A percentile compares a stretch with the other conserved stretches of the same genome.
Evolutionary conservation across 1,140 invertebrate species (phyloP).

Genomic region (Trichomalopsis sarcophagae): DNA sequence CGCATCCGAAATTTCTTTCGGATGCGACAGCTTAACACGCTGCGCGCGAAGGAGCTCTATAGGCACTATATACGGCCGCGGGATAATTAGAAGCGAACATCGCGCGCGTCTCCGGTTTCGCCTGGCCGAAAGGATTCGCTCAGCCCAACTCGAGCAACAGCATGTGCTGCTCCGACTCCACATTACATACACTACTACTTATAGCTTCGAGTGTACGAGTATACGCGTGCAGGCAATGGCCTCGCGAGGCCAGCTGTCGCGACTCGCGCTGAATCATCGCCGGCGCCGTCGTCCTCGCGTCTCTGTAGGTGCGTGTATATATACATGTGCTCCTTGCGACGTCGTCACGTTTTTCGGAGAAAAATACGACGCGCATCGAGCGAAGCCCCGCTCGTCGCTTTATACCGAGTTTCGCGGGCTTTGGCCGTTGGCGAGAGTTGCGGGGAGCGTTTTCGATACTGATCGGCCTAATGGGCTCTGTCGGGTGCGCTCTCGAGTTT

Average conservation of each 20-base stretch:
- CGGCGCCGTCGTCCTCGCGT: not conserved
- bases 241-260: constrained; percentile 26
- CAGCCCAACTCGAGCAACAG: not conserved
- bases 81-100: constrained; percentile 13
- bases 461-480: too few relatives aligned
- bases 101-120: not conserved
- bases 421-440: too few relatives aligned
- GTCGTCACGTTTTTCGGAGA: constrained; percentile 25
- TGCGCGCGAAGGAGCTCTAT: not conserved
- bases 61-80: not conserved
- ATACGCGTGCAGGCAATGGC: constrained; percentile 3
- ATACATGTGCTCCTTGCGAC: not conserved
- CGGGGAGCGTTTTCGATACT: too few relatives aligned
- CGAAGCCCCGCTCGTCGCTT: too few relatives aligned
- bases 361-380: not conserved
- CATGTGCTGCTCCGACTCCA: not conserved
- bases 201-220: not conserved
- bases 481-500: too few relatives aligned
- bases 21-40: too few relatives aligned
- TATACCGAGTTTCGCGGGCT: too few relatives aligned
- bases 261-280: constrained; percentile 29
- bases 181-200: too few relatives aligned
- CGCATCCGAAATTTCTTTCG: not conserved
- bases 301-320: not conserved
- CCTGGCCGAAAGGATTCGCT: not conserved